A percentile compares a stretch with the other conserved stretches of the same genome.
phyloP scores from a whole-genome alignment of 2,113 vertebrate species.

The Progne subis region DNA sequence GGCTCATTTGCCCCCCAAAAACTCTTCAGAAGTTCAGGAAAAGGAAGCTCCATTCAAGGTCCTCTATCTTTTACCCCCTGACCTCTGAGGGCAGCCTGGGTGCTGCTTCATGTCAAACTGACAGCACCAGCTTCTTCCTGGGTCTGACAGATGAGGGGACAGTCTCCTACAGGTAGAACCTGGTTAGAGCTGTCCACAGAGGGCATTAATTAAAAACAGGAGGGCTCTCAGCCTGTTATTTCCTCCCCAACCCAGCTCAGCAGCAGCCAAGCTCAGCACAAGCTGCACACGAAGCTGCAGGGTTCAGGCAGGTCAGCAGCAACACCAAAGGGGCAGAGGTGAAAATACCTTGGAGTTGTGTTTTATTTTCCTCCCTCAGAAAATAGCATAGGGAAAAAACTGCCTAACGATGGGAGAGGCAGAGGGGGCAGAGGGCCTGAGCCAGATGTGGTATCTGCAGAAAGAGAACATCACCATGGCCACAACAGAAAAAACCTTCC shows the following conservation, averaged over 20 bases:
- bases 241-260: neutral
- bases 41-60: neutral
- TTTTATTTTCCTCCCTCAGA: neutral
- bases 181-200: neutral
- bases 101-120: accelerated
- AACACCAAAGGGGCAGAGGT: neutral
- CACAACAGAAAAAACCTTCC: neutral
- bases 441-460: neutral
- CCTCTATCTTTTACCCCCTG: neutral
- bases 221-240: neutral
- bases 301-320: neutral
- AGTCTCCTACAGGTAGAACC: neutral
- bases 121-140: neutral
- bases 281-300: neutral
- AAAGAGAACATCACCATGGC: neutral
- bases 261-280: neutral
- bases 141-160: neutral
- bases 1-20: neutral
- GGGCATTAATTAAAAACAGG: neutral
- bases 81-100: neutral
- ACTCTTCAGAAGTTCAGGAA: neutral
- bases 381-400: neutral
- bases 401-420: accelerated
- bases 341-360: neutral
- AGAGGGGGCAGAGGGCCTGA: neutral